A percentile compares a stretch with the other conserved stretches of the same genome.
phyloP scores from a whole-genome alignment of 2,113 vertebrate species.

The Hepsetus odoe region DNA sequence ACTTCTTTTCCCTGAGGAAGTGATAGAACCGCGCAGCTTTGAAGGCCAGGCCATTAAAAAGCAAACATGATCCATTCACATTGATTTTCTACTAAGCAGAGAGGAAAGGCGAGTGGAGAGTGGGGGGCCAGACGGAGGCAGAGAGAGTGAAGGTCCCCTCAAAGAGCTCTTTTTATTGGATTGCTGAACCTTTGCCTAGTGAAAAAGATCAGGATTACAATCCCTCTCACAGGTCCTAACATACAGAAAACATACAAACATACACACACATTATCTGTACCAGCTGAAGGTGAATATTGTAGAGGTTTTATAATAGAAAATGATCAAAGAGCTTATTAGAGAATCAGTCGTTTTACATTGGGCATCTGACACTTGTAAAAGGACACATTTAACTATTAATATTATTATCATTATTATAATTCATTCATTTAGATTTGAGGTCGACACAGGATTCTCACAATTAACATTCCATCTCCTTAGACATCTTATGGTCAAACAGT shows the following conservation, averaged over 20 bases:
- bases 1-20: slow-evolving; percentile 62
- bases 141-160: slow-evolving; percentile 39
- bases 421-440: too few species aligned
- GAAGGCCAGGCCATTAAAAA: slow-evolving; percentile 65
- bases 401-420: too few species aligned
- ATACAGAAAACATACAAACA: not conserved
- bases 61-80: slow-evolving; percentile 73
- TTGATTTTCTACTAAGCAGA: slow-evolving; percentile 68
- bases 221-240: not conserved
- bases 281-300: too few species aligned
- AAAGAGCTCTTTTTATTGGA: slow-evolving; percentile 36
- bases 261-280: not conserved
- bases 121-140: slow-evolving; percentile 35
- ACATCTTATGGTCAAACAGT: too few species aligned
- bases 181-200: slow-evolving; percentile 45
- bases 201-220: not conserved
- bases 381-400: too few species aligned
- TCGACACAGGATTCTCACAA: too few species aligned
- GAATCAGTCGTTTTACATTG: too few species aligned
- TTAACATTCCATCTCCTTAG: too few species aligned
- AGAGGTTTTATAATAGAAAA: too few species aligned
- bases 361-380: too few species aligned
- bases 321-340: too few species aligned
- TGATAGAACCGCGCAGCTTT: slow-evolving; percentile 51
- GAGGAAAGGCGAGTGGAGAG: slow-evolving; percentile 21